phyloP scores from a whole-genome alignment of 2,888 invertebrate genomes.

The Ernsta delagoae region DNA sequence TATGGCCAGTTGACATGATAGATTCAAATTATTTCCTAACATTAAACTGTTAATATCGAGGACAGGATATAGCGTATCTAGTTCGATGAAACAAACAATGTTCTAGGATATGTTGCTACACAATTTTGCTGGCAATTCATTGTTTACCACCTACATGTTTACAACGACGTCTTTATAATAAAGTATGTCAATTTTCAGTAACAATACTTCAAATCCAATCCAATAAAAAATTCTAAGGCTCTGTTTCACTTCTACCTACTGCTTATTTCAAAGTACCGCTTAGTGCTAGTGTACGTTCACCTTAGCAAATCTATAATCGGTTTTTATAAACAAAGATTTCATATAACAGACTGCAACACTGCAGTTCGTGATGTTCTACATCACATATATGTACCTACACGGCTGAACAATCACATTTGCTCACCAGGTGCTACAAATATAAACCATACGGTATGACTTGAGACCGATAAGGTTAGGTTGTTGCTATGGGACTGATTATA shows the following conservation, averaged over 20 bases:
- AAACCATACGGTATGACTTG: conserved; percentile 47
- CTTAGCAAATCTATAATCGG: conserved; percentile 10
- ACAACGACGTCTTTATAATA: neutral
- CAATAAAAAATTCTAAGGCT: too few relatives aligned
- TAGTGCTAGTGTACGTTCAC: neutral
- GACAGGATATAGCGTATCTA: conserved; percentile 37
- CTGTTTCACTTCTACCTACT: too few relatives aligned
- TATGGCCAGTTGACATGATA: conserved; percentile 24
- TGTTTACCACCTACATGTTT: conserved; percentile 6
- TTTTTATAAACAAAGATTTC: conserved; percentile 44
- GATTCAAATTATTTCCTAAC: conserved; percentile 35
- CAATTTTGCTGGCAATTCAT: neutral
- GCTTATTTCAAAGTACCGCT: too few relatives aligned
- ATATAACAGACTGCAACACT: conserved; percentile 51
- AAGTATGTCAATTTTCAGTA: too few relatives aligned
- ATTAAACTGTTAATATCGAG: conserved; percentile 35
- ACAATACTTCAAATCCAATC: neutral
- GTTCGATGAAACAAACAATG: conserved; percentile 44
- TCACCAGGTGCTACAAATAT: conserved; percentile 66
- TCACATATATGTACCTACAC: conserved; percentile 43
- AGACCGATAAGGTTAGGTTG: conserved; percentile 27
- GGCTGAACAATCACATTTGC: conserved; percentile 57
- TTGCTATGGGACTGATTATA: conserved; percentile 30
- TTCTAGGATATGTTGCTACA: conserved; percentile 7
- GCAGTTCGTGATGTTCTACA: conserved; percentile 60